Evolutionary conservation across 2,797 vertebrate species (phyloP).

Genomic region (Discoglossus pictus): DNA sequence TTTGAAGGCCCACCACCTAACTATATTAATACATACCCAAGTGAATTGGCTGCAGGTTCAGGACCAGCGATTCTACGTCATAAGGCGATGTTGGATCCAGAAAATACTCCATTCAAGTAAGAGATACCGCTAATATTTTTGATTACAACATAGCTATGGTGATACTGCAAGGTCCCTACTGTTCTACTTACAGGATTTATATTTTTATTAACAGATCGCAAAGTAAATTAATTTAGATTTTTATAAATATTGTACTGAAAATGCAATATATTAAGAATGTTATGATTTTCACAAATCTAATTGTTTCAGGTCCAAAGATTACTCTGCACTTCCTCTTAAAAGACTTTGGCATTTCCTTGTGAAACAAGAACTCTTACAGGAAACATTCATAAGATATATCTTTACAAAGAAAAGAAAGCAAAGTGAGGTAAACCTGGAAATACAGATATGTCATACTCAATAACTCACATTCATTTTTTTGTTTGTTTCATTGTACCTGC

Average conservation of each 20-base stretch:
- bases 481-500: too few species aligned
- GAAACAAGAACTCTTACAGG: conserved; percentile 95
- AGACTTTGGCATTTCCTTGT: conserved; percentile 97
- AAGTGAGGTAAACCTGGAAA: conserved; percentile 85
- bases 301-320: conserved; percentile 83
- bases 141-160: too few species aligned
- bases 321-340: conserved; percentile 87
- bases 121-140: conserved; percentile 31
- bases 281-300: too few species aligned
- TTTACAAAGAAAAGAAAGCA: conserved; percentile 98
- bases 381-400: conserved; percentile 93
- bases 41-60: conserved; percentile 80
- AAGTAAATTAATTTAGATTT: background rate
- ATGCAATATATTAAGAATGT: background rate
- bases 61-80: conserved; percentile 89
- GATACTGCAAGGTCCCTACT: too few species aligned
- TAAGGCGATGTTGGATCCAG: conserved; percentile 96
- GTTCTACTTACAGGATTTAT: too few species aligned
- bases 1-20: conserved; percentile 95
- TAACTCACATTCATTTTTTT: conserved; percentile 25
- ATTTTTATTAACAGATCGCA: background rate
- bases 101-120: conserved; percentile 98
- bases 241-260: background rate
- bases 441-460: background rate
- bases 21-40: conserved; percentile 91